Base-by-base conservation (phyloP, 2,113 vertebrate genomes). In the Oryzias celebensis region DNA sequence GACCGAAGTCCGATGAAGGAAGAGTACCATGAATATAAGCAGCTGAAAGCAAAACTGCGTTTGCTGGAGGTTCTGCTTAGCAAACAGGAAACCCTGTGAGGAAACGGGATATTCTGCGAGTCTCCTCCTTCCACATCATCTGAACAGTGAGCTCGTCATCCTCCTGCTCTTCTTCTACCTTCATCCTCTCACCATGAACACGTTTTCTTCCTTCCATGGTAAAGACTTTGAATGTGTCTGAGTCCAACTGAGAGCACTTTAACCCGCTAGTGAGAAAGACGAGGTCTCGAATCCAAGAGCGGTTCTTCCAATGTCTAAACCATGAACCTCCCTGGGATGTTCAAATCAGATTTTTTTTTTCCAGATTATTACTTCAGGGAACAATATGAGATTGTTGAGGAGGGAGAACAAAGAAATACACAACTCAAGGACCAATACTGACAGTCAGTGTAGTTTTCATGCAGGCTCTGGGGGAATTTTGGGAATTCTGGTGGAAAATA, bases 31-130 rank as follows among this genome's bases (percentile, higher is more conserved):
- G 95, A 96, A 18, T 99, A 99, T 89, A 99, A 97, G 52, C 95
- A 96, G 78, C 88, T 98, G 16, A 99, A 98, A 77, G 96, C 96
- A 0, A 98, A 99, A 69, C 89, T 98, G 18, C 90, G 94, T 52
- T 92, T 99, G 13, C 86, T 99, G 88, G 96, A 98, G 66, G 95
- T 96, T 72, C 91, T 99, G 42, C 96, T 99, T 85, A 98, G 93
- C 91, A 99, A 99, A 90, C 93, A 94, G 88, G 95, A 95, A 58
- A 63, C 68, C 56, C 44, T 49, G 62, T 85, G 71, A 88, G 44
- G 28, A 7, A 43, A 3, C 36, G 6, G 18, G 16, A 7, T 7
- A 8, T 20, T 20, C 20, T 20, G 20, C 20, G 20, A 20, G 20
- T 20, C 20, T 20, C 20, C 41, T 44, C 42, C 42, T 44, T 15